These are phyloP conservation scores for Ormyrus nitidulus DNA, from an alignment of 2,888 invertebrate species.

Conservation along the genomic window DNA sequence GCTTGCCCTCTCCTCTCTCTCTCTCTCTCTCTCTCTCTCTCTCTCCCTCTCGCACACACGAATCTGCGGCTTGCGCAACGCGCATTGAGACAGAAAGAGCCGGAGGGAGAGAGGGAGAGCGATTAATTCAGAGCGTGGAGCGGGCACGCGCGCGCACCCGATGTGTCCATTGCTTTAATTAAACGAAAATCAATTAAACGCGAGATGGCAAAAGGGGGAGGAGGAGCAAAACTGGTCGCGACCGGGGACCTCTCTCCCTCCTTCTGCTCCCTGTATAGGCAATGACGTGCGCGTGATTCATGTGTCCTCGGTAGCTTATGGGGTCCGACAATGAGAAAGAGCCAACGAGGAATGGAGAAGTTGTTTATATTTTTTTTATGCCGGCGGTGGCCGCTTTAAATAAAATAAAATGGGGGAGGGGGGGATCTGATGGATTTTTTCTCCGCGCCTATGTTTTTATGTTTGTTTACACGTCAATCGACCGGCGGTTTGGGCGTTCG, in stretches of 20 bases:
- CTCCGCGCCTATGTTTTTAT: too few relatives aligned
- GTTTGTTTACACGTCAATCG: too few relatives aligned
- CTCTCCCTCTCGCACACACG: not conserved
- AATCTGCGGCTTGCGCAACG: not conserved
- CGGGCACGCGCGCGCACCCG: slow-evolving; percentile 2
- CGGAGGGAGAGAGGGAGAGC: slow-evolving; percentile 15
- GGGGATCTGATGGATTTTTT: too few relatives aligned
- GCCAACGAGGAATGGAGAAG: not conserved
- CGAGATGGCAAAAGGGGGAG: slow-evolving; percentile 37
- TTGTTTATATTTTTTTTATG: too few relatives aligned
- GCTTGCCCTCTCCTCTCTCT: slow-evolving; percentile 8
- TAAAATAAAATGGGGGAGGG: too few relatives aligned
- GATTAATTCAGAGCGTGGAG: slow-evolving; percentile 45
- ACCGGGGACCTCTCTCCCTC: slow-evolving; percentile 23
- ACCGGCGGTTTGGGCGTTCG: too few relatives aligned
- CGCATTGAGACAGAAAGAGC: not conserved
- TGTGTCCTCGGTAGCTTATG: slow-evolving; percentile 41
- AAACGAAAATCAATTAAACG: slow-evolving; percentile 58
- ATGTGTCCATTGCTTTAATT: slow-evolving; percentile 58
- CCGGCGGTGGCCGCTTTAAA: too few relatives aligned
- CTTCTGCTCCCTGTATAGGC: slow-evolving; percentile 6
- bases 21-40: slow-evolving; percentile 13
- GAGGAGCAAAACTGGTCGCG: not conserved
- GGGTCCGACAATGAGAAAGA: slow-evolving; percentile 4
- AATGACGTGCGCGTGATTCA: slow-evolving; percentile 54